Evolutionary conservation across 2,797 vertebrate genomes (phyloP).

Genomic region (Cryptoprocta ferox): DNA sequence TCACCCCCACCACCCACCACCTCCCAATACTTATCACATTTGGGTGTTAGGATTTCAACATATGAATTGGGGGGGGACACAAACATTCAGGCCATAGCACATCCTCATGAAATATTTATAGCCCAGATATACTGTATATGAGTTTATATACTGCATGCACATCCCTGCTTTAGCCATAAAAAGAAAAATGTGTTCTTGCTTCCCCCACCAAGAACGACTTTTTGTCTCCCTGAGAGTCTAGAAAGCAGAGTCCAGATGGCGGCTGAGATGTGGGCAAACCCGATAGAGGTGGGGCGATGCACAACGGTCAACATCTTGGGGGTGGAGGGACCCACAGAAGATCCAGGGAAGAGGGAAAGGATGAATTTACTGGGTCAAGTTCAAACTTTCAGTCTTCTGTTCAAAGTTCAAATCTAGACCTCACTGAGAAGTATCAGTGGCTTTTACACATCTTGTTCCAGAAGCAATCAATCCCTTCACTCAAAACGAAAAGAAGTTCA

Average conservation of each 20-base stretch:
- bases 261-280: not conserved
- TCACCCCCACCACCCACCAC: not conserved
- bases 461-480: not conserved
- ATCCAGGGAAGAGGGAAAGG: accelerated
- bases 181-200: not conserved
- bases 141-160: no score
- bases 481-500: not conserved
- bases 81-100: not conserved
- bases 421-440: not conserved
- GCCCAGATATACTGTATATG: no score
- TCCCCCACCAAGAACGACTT: not conserved
- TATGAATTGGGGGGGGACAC: not conserved
- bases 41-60: not conserved
- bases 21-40: not conserved
- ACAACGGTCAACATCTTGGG: accelerated
- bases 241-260: not conserved
- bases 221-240: not conserved
- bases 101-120: not conserved
- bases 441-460: not conserved
- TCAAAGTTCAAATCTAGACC: not conserved
- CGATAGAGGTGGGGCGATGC: accelerated
- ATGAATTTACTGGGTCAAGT: not conserved
- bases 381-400: not conserved
- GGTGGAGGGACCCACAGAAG: not conserved
- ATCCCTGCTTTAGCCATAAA: not conserved